Evolutionary conservation across 2,888 invertebrate species (phyloP).

Genomic region (Aradus depressus): DNA sequence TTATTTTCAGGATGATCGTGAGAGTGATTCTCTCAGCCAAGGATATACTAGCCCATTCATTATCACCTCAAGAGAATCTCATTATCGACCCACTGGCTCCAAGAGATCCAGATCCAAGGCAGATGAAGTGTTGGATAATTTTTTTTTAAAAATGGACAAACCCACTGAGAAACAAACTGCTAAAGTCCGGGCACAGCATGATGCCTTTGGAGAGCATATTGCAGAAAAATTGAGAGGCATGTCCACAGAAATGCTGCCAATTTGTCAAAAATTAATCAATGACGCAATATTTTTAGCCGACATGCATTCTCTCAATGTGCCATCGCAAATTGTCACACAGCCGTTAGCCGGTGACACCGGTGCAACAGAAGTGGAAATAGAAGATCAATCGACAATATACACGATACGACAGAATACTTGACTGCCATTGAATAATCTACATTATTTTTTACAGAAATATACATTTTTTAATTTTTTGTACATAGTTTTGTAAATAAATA

Average conservation of each 20-base stretch:
- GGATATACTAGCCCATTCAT: slow-evolving; percentile 1
- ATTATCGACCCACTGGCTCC: not conserved
- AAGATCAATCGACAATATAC: no score
- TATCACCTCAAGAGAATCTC: not conserved
- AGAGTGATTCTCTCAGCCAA: not conserved
- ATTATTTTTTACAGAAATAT: no score
- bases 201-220: slow-evolving; percentile 17
- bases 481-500: no score
- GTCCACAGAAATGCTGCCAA: slow-evolving; percentile 10
- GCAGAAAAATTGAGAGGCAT: slow-evolving; percentile 14
- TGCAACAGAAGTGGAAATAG: no score
- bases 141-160: slow-evolving; percentile 12
- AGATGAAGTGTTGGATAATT: slow-evolving; percentile 19
- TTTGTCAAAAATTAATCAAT: slow-evolving; percentile 19
- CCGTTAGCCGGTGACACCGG: no score
- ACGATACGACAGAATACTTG: no score
- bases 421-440: no score
- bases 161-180: slow-evolving; percentile 1
- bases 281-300: slow-evolving; percentile 20
- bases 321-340: slow-evolving; percentile 8
- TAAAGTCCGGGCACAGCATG: slow-evolving; percentile 5
- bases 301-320: slow-evolving; percentile 10
- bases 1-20: slow-evolving; percentile 7
- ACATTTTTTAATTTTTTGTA: no score
- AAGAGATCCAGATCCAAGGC: slow-evolving; percentile 12